Evolutionary conservation across 53 echinoderm and acorn worm genomes (phyloP).

Genomic region (Glandiceps talaboti): DNA sequence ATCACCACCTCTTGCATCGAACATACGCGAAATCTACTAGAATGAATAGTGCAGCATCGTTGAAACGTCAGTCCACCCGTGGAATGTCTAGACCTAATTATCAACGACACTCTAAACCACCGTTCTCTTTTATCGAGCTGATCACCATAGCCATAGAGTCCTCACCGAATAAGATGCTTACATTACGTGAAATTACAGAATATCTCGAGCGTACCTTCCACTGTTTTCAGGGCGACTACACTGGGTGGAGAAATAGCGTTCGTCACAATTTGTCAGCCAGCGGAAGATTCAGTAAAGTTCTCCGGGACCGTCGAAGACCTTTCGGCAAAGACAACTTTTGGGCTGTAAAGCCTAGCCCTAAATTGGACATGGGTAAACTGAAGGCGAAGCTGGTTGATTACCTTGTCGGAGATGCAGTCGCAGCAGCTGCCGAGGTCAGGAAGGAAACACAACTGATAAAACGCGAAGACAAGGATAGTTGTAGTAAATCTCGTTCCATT

Average conservation of each 20-base stretch:
- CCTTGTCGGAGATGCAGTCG: not conserved
- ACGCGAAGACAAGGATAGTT: too few relatives aligned
- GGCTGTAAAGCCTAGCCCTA: slow-evolving; percentile 37
- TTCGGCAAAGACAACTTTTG: slow-evolving; percentile 69
- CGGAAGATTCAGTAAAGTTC: slow-evolving; percentile 37
- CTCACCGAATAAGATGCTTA: slow-evolving; percentile 20
- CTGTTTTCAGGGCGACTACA: slow-evolving; percentile 37
- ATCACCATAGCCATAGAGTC: slow-evolving; percentile 47
- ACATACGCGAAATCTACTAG: too few relatives aligned
- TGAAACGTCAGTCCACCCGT: slow-evolving; percentile 11
- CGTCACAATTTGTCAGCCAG: slow-evolving; percentile 46
- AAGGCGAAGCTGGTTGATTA: not conserved
- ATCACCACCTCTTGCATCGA: too few relatives aligned
- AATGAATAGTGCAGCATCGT: too few relatives aligned
- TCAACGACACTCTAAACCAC: slow-evolving; percentile 35
- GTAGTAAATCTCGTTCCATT: too few relatives aligned
- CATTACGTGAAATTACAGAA: slow-evolving; percentile 31
- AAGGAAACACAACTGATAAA: not conserved
- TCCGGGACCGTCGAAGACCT: slow-evolving; percentile 23
- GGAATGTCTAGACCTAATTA: slow-evolving; percentile 40
- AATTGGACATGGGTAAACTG: slow-evolving; percentile 10
- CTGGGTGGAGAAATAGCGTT: slow-evolving; percentile 58
- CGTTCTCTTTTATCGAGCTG: slow-evolving; percentile 32
- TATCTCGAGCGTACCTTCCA: slow-evolving; percentile 23
- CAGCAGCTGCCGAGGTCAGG: not conserved